A percentile compares a stretch with the other conserved stretches of the same genome.
Evolutionary conservation across 2,113 vertebrate species (phyloP).

Genomic region (Engraulis encrasicolus): DNA sequence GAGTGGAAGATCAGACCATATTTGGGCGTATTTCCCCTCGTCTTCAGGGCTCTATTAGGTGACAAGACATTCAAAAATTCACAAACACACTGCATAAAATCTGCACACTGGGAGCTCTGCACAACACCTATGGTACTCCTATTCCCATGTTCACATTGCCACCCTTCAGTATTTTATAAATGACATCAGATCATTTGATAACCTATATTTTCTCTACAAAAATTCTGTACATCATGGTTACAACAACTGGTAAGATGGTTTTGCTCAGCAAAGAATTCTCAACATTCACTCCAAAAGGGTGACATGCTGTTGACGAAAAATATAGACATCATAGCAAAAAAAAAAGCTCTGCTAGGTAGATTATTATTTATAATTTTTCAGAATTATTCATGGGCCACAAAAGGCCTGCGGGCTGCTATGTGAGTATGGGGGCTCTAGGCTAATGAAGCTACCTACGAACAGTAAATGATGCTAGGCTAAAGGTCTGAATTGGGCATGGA

Average conservation of each 20-base stretch:
- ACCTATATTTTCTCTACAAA: no score
- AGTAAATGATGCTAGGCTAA: no score
- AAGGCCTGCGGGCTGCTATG: no score
- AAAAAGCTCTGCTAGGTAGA: neutral
- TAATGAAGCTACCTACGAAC: no score
- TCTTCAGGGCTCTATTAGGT: conserved; percentile 89
- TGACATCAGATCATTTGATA: no score
- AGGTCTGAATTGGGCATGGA: neutral
- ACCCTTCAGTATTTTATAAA: no score
- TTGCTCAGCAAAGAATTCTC: conserved; percentile 84
- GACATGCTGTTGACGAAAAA: conserved; percentile 99
- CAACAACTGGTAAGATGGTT: neutral
- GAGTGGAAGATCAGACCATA: conserved; percentile 98
- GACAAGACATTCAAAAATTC: conserved; percentile 27
- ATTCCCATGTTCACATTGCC: no score
- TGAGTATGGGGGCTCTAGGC: no score
- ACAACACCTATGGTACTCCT: no score
- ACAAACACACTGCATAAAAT: neutral
- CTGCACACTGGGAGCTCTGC: neutral
- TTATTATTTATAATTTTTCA: no score
- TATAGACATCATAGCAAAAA: conserved; percentile 89
- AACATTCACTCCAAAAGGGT: conserved; percentile 83
- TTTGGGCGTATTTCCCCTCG: conserved; percentile 93
- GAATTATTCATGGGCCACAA: no score
- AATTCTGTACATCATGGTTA: neutral